Conservation (phyloP, 2,888 invertebrate species). For the Chalcosyrphus nemorum region DNA sequence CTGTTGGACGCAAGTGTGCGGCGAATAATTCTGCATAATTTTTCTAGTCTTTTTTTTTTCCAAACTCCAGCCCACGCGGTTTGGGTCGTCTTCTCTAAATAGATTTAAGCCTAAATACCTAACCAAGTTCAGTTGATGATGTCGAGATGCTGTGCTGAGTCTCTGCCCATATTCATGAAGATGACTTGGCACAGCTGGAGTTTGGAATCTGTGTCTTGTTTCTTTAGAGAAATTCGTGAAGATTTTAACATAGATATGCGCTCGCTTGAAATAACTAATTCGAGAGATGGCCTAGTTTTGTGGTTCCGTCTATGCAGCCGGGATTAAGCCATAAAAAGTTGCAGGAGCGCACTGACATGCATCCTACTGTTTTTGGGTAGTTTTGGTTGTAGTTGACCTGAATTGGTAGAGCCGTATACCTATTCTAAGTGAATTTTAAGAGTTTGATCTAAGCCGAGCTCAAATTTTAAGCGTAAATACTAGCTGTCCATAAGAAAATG, state of each 20-base stretch:
- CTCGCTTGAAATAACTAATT: constrained; percentile 64
- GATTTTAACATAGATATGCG: constrained; percentile 71
- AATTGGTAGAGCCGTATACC: background rate
- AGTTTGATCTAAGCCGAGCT: too few species aligned
- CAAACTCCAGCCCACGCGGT: constrained; percentile 43
- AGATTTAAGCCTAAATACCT: constrained; percentile 45
- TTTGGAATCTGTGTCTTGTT: constrained; percentile 10
- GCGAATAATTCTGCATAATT: constrained; percentile 73
- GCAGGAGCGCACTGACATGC: background rate
- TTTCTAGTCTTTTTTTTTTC: constrained; percentile 53
- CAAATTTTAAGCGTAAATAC: too few species aligned
- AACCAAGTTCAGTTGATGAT: constrained; percentile 39
- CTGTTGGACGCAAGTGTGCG: constrained; percentile 45
- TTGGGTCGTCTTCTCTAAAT: constrained; percentile 13
- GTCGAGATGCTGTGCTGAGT: constrained; percentile 41
- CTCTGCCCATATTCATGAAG: constrained; percentile 45
- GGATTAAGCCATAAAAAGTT: constrained; percentile 22
- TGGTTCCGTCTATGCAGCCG: constrained; percentile 17
- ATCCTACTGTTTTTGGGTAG: background rate
- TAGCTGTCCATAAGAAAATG: too few species aligned
- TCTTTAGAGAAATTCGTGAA: constrained; percentile 49
- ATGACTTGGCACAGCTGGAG: constrained; percentile 64
- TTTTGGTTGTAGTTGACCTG: background rate
- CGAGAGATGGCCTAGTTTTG: constrained; percentile 49
- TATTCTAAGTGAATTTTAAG: too few species aligned